Evolutionary conservation across 1,140 invertebrate genomes (phyloP).

Genomic region (Melitaea cinxia): DNA sequence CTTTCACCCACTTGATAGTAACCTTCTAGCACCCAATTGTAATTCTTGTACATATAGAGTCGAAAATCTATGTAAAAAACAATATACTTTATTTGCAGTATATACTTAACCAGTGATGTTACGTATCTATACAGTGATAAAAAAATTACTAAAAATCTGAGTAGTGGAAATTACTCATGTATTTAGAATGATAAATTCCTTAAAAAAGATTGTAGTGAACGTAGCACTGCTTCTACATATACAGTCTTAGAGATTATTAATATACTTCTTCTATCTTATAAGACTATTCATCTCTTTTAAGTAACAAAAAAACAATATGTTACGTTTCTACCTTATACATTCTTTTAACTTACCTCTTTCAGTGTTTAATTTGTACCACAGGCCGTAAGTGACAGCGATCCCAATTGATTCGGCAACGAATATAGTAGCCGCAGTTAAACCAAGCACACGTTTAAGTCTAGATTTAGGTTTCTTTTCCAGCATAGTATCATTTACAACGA

Average conservation of each 20-base stretch:
- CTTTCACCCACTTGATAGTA: slow-evolving; percentile 84
- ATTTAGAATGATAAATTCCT: too few species aligned
- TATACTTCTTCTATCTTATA: too few species aligned
- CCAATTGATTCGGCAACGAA: slow-evolving; percentile 81
- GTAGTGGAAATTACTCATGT: too few species aligned
- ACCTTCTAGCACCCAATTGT: slow-evolving; percentile 82
- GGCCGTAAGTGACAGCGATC: slow-evolving; percentile 81
- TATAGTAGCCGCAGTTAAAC: slow-evolving; percentile 75
- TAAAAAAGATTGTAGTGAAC: too few species aligned
- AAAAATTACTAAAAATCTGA: too few species aligned
- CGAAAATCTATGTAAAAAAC: slow-evolving; percentile 81
- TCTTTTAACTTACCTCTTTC: slow-evolving; percentile 83
- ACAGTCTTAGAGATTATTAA: too few species aligned
- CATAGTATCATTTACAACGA: slow-evolving; percentile 74
- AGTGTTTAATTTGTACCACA: slow-evolving; percentile 84
- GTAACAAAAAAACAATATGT: slow-evolving; percentile 23
- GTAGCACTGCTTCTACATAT: too few species aligned
- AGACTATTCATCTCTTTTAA: too few species aligned
- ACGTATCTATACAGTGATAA: too few species aligned
- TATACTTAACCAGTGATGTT: too few species aligned
- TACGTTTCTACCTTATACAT: slow-evolving; percentile 5
- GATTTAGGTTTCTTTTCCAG: slow-evolving; percentile 83
- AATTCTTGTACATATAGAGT: slow-evolving; percentile 83
- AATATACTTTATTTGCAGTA: neutral
- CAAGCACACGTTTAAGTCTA: slow-evolving; percentile 77